These are phyloP conservation scores for Eira barbara DNA, from an alignment of 2,113 vertebrate genomes.

Conservation along the genomic window DNA sequence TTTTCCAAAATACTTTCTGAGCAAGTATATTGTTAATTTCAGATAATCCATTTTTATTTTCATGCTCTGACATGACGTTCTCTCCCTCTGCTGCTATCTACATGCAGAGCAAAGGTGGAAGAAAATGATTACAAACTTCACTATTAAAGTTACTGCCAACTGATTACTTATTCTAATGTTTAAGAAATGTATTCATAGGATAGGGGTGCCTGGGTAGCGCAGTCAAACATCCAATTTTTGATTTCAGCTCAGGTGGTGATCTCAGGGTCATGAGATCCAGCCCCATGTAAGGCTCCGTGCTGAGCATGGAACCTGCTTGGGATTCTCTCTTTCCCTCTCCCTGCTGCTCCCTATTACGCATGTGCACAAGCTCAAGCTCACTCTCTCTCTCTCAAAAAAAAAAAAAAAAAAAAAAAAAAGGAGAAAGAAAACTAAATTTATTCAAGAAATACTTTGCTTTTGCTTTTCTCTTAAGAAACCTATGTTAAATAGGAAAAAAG, in stretches of 20 bases:
- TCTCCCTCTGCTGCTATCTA: not conserved
- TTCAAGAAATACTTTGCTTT: constrained; percentile 25
- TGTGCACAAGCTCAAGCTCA: not conserved
- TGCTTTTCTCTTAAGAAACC: not conserved
- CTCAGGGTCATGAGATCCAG: not conserved
- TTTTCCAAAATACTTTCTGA: not conserved
- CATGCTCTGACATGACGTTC: not conserved
- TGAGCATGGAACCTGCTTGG: not conserved
- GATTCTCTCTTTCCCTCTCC: not conserved
- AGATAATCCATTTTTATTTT: not conserved
- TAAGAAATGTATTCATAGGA: not conserved
- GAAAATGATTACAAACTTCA: not conserved
- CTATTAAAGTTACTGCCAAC: not conserved
- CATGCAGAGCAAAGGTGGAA: not conserved
- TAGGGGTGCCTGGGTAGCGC: not conserved
- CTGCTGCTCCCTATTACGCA: not conserved
- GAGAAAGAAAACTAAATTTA: not conserved
- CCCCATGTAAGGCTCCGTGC: not conserved
- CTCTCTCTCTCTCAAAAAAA: not conserved
- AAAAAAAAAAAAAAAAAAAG: not conserved
- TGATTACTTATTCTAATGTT: not conserved
- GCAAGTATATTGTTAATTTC: constrained; percentile 11
- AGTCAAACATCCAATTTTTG: not conserved
- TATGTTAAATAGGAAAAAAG: not conserved
- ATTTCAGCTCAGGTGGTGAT: not conserved